phyloP scores from a whole-genome alignment of 2,113 vertebrate species.

The Tragelaphus imberbis region DNA sequence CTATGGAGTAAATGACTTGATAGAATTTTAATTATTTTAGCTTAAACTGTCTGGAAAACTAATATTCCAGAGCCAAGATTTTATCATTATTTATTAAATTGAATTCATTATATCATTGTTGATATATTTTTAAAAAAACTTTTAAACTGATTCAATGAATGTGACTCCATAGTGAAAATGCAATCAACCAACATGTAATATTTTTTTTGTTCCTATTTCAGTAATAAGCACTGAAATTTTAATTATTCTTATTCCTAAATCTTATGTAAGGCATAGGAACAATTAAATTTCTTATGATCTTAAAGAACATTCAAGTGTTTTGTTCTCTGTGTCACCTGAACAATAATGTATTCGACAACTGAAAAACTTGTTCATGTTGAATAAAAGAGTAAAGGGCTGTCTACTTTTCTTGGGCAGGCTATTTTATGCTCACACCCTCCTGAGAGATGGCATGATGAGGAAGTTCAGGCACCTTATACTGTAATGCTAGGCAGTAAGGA shows the following conservation, averaged over 20 bases:
- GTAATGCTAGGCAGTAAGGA: background rate
- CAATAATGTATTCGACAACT: background rate
- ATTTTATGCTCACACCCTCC: background rate
- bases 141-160: background rate
- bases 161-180: background rate
- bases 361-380: background rate
- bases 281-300: background rate
- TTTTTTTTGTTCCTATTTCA: background rate
- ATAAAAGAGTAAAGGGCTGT: background rate
- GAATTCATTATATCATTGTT: background rate
- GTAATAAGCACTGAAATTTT: background rate
- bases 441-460: background rate
- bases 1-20: background rate
- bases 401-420: background rate
- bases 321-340: background rate
- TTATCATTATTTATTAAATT: background rate
- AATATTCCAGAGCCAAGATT: background rate
- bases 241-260: background rate
- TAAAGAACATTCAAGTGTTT: background rate
- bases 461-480: background rate
- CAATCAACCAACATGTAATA: background rate
- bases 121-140: background rate
- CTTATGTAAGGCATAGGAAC: background rate
- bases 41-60: background rate
- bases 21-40: background rate